A percentile compares a stretch with the other conserved stretches of the same genome.
Conservation (phyloP, 2,888 invertebrate species). For the Polyploca ridens region DNA sequence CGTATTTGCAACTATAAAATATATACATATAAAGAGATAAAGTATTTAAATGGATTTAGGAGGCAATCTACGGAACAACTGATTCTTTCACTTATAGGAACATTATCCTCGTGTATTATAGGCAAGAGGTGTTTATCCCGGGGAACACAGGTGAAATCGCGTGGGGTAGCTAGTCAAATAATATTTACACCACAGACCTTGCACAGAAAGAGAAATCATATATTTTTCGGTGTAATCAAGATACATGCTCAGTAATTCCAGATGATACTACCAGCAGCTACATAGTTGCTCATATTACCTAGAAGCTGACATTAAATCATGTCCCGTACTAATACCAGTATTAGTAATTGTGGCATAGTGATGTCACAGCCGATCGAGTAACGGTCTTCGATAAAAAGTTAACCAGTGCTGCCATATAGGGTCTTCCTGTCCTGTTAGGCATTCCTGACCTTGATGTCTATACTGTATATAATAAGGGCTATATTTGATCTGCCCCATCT, state of each 20-base stretch:
- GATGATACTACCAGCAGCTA: background rate
- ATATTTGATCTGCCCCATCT: background rate
- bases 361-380: slow-evolving; percentile 40
- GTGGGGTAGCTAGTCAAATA: too few species aligned
- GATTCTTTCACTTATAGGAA: too few species aligned
- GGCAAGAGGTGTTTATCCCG: too few species aligned
- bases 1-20: too few species aligned
- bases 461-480: background rate
- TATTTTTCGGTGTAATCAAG: background rate
- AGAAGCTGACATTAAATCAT: background rate
- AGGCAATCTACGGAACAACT: too few species aligned
- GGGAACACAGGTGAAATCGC: too few species aligned
- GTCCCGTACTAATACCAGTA: slow-evolving; percentile 8
- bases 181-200: too few species aligned
- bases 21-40: too few species aligned
- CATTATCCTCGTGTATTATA: too few species aligned
- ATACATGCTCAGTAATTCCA: background rate
- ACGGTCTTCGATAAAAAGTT: slow-evolving; percentile 54
- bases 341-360: slow-evolving; percentile 35
- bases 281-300: background rate
- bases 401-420: slow-evolving; percentile 47
- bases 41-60: too few species aligned
- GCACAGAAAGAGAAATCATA: too few species aligned
- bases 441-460: slow-evolving; percentile 42
- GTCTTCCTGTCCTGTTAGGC: slow-evolving; percentile 50